Evolutionary conservation across 35 echinoderm and acorn worm species (phyloP), one percentile per base, ranked within the genome.

Genomic region (Anneissia japonica): DNA sequence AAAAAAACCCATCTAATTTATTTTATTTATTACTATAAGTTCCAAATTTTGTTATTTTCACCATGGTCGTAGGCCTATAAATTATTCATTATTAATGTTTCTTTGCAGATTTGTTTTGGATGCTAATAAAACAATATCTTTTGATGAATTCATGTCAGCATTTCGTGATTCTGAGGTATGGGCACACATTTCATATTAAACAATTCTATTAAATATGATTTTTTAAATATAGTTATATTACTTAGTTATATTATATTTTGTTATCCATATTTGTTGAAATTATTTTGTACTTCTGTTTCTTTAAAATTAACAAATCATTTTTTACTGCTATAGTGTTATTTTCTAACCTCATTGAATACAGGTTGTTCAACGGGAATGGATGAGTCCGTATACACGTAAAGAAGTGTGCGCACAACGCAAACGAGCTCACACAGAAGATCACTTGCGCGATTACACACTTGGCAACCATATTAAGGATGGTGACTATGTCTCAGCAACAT

Each of bases 161-260:
- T 93, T 93, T 31, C 77, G 83, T 81, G 91, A 93, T 34, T 89
- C 82, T 74, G 91, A 93, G 81, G 91, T 93, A 82, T 77, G 88
- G 76, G 36, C 38, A 34, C 26, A 35, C 35, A 21, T 30, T 76
- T 76, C 13, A 21, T 35, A 35, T 80, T 23, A 35, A 10, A 36
- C 17, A 35, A 23, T 26, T 23, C 31, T 26, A 12, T 23, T 26
- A 30, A 82, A 13, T 82, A 37, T 41, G 23, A 4, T 36, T 82
- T 82, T 12, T 38, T n/a, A 21, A 0, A 41, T 30, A 41, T 41
- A 6, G 9, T 35, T 79, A 35, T n/a, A 19, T 84, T 84, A 41
- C 23, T 35, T 64, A 0, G n/a, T 28, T 31, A 0, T 46, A 29
- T n/a, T 23, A 32, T 0, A 4, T 85, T 75, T 74, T 83, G 31